Evolutionary conservation across 2,888 invertebrate species (phyloP), one percentile per base, ranked within the genome.

Genomic region (Aproaerema taeniolella): DNA sequence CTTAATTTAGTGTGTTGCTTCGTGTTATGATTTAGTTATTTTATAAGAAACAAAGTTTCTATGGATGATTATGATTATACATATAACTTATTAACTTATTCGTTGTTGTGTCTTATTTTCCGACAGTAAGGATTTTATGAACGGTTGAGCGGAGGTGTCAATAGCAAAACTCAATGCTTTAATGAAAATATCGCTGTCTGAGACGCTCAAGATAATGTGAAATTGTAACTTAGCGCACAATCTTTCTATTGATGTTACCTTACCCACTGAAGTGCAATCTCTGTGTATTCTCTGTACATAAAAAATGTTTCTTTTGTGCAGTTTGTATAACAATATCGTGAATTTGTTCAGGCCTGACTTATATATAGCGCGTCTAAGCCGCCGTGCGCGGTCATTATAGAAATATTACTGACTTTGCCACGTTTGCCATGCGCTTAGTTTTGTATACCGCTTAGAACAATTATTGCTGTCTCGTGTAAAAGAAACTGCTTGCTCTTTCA

Each of bases 211-310:
- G 70, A 72, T 72, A 72, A 71, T 76, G 78, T 82, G 78, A 81
- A 80, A 67, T 72, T 75, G 82, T 72, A 81, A 83, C 82, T 80
- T 81, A 81, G 80, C 85, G 85, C 85, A 86, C 85, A 86, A 83
- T 80, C 78, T 78, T 77, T 67, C 61, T 79, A 76, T 78, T 74
- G 72, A 71, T 80, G 79, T 83, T 77, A 77, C 72, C 81, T 83
- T 77, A 77, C 72, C 81, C 77, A 70, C 72, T 74, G 58, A 69
- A 62, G 69, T 73, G 75, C 77, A 79, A 73, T 74, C 70, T 77
- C 67, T 78, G 77, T 79, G 77, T 79, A 75, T 67, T 69, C 67
- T 68, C 66, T 78, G 78, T 80, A 81, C 73, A 80, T 79, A 79
- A 61, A 61, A 67, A 59, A 53, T 59, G 51, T 72, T 73, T 70